Percentiles rank a stretch among this genome's conserved stretches.
These are phyloP conservation scores for Pollenia amentaria DNA, from an alignment of 2,888 invertebrate genomes.

Conservation along the genomic window DNA sequence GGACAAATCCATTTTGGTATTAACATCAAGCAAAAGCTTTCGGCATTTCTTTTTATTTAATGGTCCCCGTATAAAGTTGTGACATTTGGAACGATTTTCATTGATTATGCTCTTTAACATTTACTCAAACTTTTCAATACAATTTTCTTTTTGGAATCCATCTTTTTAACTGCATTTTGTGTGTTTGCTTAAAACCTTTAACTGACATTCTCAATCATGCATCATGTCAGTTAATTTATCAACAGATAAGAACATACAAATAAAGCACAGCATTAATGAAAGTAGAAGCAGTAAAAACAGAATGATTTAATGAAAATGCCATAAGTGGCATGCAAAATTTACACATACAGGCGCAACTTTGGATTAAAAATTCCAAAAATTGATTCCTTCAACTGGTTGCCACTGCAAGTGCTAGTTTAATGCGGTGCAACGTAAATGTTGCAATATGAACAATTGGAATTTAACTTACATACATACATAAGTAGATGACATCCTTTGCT, in stretches of 20 bases:
- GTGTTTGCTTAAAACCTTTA: neutral
- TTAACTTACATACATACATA: neutral
- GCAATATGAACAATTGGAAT: conserved; percentile 8
- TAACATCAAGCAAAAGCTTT: no score
- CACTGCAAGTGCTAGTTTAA: neutral
- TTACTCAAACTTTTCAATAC: no score
- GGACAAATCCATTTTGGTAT: no score
- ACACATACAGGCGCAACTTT: conserved; percentile 16
- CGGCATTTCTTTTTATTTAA: no score
- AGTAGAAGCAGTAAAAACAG: neutral
- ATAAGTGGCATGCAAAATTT: conserved; percentile 27
- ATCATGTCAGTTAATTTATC: conserved; percentile 44
- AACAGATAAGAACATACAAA: conserved; percentile 8
- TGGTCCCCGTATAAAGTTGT: no score
- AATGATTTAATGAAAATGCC: neutral
- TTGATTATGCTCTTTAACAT: no score
- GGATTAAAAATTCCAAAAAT: neutral
- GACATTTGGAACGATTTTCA: no score
- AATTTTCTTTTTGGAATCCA: no score
- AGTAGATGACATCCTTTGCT: no score
- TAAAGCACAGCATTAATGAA: neutral
- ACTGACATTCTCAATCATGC: conserved; percentile 48
- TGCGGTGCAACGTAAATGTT: neutral
- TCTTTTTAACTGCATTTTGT: no score
- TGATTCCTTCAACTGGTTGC: neutral